A percentile compares a stretch with the other conserved stretches of the same genome.
These are phyloP conservation scores for Microcebus griseorufus DNA, from an alignment of 2,113 vertebrate species.

Conservation along the genomic window DNA sequence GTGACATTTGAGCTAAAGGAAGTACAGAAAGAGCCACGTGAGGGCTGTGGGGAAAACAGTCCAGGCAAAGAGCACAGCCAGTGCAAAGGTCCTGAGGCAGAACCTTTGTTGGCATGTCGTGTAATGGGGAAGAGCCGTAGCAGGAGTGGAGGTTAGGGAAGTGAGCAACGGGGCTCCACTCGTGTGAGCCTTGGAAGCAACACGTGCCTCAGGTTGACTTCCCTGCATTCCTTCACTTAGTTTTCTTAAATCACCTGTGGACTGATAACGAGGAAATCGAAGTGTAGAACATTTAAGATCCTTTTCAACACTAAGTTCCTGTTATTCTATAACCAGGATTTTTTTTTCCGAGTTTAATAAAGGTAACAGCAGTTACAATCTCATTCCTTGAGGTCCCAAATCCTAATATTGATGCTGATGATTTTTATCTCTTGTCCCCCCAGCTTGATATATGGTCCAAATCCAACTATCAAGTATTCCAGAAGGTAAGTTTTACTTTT, in stretches of 20 bases:
- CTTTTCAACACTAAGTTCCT: not conserved
- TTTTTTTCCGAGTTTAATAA: not conserved
- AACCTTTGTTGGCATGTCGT: rapidly evolving
- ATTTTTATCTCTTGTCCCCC: not conserved
- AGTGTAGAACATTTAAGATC: not conserved
- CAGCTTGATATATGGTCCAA: constrained; percentile 92
- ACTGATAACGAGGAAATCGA: not conserved
- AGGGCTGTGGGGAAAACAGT: not conserved
- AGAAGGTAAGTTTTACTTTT: constrained; percentile 85
- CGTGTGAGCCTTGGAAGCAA: rapidly evolving
- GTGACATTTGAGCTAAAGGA: not conserved
- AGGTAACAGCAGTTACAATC: not conserved
- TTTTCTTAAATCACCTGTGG: not conserved
- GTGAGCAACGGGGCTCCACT: rapidly evolving
- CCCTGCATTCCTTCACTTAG: rapidly evolving
- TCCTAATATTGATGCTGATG: not conserved
- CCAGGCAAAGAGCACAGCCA: no score
- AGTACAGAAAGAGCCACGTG: rapidly evolving
- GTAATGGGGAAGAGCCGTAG: rapidly evolving
- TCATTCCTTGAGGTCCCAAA: not conserved
- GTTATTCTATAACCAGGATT: not conserved
- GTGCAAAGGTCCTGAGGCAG: not conserved
- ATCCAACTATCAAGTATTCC: constrained; percentile 90
- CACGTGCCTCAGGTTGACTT: rapidly evolving
- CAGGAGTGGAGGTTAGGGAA: not conserved